Percentiles rank a stretch among this genome's conserved stretches.
phyloP scores from a whole-genome alignment of 2,797 vertebrate species.

The Melanotaenia nigrans region DNA sequence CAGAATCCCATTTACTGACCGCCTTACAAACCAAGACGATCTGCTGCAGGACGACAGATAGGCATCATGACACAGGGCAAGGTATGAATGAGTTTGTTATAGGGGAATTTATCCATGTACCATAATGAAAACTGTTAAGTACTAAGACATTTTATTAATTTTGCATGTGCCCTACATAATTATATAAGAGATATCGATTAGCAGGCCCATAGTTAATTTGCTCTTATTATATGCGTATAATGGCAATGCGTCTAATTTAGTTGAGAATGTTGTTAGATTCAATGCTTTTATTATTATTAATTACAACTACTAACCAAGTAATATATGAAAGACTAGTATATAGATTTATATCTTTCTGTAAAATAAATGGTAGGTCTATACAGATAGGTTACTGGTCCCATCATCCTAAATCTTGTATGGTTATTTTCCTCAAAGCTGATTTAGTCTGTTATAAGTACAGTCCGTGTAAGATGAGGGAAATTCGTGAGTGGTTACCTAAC shows the following conservation, averaged over 20 bases:
- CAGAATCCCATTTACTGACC: constrained; percentile 16
- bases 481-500: constrained; percentile 52
- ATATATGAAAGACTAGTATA: neutral
- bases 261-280: neutral
- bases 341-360: neutral
- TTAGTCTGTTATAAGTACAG: neutral
- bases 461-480: constrained; percentile 15
- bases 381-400: neutral
- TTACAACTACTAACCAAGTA: neutral
- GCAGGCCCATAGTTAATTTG: neutral
- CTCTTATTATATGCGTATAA: constrained; percentile 6
- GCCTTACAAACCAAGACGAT: constrained; percentile 9
- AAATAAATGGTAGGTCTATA: neutral
- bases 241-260: neutral
- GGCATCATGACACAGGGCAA: constrained; percentile 82
- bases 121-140: neutral
- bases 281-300: neutral
- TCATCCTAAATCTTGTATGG: neutral
- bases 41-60: constrained; percentile 23
- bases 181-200: constrained; percentile 12
- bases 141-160: neutral
- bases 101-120: neutral
- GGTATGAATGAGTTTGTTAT: constrained; percentile 63
- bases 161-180: neutral
- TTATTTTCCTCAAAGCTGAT: neutral